These are phyloP conservation scores for Sebastes schlegelii DNA, from an alignment of 2,113 vertebrate genomes.

Conservation along the genomic window DNA sequence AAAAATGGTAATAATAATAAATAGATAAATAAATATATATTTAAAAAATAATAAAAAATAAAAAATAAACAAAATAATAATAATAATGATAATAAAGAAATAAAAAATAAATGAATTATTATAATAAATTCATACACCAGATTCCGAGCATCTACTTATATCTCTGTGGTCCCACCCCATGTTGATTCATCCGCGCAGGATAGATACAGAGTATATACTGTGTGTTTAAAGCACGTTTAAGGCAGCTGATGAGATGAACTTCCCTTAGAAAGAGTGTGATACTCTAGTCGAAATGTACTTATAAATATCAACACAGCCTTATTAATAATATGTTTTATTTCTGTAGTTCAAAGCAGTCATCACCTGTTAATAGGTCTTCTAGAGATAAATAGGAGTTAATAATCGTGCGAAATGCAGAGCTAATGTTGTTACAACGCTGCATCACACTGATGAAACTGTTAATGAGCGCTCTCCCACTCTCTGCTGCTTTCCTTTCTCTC, in stretches of 20 bases:
- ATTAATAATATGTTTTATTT: neutral
- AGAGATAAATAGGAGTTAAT: constrained; percentile 12
- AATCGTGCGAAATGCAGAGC: constrained; percentile 1
- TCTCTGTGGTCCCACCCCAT: too few relatives aligned
- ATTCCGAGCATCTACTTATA: too few relatives aligned
- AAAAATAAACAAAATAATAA: too few relatives aligned
- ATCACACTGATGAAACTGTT: constrained; percentile 20
- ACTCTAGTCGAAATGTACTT: neutral
- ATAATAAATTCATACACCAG: too few relatives aligned
- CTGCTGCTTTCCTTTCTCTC: neutral
- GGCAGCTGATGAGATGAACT: neutral
- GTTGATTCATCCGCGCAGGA: too few relatives aligned
- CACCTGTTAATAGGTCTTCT: constrained; percentile 20
- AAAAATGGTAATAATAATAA: too few relatives aligned
- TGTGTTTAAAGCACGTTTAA: too few relatives aligned
- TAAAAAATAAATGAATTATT: too few relatives aligned
- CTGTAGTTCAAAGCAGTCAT: constrained; percentile 10
- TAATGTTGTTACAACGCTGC: constrained; percentile 26
- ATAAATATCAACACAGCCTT: neutral
- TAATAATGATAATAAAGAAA: too few relatives aligned
- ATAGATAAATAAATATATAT: too few relatives aligned
- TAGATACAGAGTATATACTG: too few relatives aligned
- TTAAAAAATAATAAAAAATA: too few relatives aligned
- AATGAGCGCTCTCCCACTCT: constrained; percentile 24
- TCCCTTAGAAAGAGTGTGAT: neutral